Base-by-base conservation (phyloP, 2,797 vertebrate genomes). In the Jordanella pulchra region DNA sequence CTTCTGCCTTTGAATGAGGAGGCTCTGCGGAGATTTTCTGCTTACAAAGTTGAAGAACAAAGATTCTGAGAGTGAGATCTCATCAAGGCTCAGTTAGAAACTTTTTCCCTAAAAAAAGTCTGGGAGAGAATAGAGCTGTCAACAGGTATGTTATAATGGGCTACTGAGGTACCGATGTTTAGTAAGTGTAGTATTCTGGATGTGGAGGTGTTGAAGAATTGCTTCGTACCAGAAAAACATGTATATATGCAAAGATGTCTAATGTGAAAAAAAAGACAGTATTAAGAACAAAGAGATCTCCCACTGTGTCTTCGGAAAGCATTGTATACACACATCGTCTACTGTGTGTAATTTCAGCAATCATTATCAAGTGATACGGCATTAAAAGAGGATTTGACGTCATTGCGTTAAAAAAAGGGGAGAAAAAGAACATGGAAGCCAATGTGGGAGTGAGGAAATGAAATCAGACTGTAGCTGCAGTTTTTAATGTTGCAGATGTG, bases 351-450 rank as follows among this genome's bases (percentile, higher is more conserved):
- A 82, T 23, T 54, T 32, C 15, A 54, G 68, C 48, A 67, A 69
- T 68, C 56, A 69, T 51, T 65, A 84, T 61, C 18, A 23, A 78
- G 55, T 65, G 77, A 84, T 72, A 67, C 71, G 42, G 82, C 68
- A 73, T 65, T 64, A 72, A 78, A 75, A 58, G 32, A 13, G 3
- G 0, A 25, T 51, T 81, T 90, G 76, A 90, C 63, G 39, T 91
- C 82, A 77, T 28, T 78, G 77, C 65, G 47, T 14, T 35, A 35
- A 35, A 79, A 61, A 75, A 76, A 7, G 42, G 53, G 50, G 32
- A 1, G 39, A 48, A 23, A 72, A 39, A 25, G 42, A 63, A 63
- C 6, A 44, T 25, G 23, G 23, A 63, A 44, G 60, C 60, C 39
- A 25, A 44, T 44, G 60, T 63, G 13, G 60, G 60, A 63, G 21